Base-by-base conservation (phyloP, 2,113 vertebrate species). In the Sarotherodon lohbergeri region DNA sequence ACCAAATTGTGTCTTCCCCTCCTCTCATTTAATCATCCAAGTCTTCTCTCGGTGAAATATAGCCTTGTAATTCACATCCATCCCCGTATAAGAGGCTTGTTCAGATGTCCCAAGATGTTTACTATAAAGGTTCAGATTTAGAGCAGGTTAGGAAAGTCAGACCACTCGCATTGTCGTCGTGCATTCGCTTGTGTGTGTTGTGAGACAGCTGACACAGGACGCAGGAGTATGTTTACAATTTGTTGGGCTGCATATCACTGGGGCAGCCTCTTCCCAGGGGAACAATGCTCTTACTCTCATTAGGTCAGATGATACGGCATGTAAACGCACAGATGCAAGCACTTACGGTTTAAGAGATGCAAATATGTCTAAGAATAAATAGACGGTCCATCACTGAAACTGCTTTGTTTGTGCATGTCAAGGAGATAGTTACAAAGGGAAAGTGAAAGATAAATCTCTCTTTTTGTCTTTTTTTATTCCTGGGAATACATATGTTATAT, bases 111-210 rank as follows among this genome's bases (percentile, higher is more conserved):
- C 19, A 34, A 94, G 91, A 89, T 96, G 96, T 96, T 97, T 97
- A 96, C 95, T 94, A 95, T 94, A 95, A 96, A 96, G 94, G 89
- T 90, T 91, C 92, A 95, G 94, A 95, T 96, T 97, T 95, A 96
- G 94, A 95, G 95, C 92, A 95, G 93, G 94, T 96, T 95, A 94
- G 90, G 81, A 86, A 91, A 91, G 94, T 93, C 88, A 76, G 89
- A 68, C 84, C 85, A 79, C 85, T 56, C 50, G 79, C 89, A 86
- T 61, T 56, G 84, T 52, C 68, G 50, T 57, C 36, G 88, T 84
- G 88, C 34, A 84, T 91, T 84, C 71, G 32, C 86, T 83, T 85
- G 84, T 91, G 89, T 88, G 90, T 80, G 82, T 83, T 88, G 81
- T 86, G 86, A 84, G 88, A 81, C 3, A 36, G 81, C 78, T 90